Evolutionary conservation across 2,888 invertebrate species (phyloP), one percentile per base, ranked within the genome.

Genomic region (Sinohyriopsis cumingii): DNA sequence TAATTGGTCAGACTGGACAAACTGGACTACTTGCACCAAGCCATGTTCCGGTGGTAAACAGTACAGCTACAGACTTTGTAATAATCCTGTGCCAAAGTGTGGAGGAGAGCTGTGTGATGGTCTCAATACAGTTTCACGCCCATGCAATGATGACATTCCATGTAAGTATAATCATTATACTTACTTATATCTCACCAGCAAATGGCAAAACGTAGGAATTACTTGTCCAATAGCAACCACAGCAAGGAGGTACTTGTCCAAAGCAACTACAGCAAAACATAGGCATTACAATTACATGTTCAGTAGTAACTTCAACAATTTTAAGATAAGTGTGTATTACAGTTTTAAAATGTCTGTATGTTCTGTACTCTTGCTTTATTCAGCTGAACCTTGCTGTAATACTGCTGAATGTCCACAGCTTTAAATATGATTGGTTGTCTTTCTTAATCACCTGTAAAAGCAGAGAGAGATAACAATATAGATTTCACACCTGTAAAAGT

Each of bases 61-160:
- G 56, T 24, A 56, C 22, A 19, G 69, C 20, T 65, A 63, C 33
- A 24, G 72, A 19, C 57, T 65, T 24, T 72, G 72, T 63, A 65
- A 72, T 24, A 65, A 59, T 54, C 72, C 72, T 7, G 55, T 55
- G 1, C 68, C 72, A 3, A 20, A 25, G 25, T 72, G 72, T 68
- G 72, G 68, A 20, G 72, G 72, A 25, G 55, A 65, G 12, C 12
- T 5, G 20, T 72, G 72, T 65, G 65, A 62, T 1, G 72, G 72
- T 3, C 63, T 62, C 20, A 33, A 54, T 6, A 60, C 68, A 56
- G 72, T 68, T 45, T 24, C 55, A 59, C 56, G 59, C 6, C 57
- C 62, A 12, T 72, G 72, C 62, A 62, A 72, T 55, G 55, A 53
- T 6, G 72, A 65, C 28, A 59, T n/a, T 5, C 33, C 68, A 56